phyloP scores from a whole-genome alignment of 2,888 invertebrate genomes.

The Rhingia campestris region DNA sequence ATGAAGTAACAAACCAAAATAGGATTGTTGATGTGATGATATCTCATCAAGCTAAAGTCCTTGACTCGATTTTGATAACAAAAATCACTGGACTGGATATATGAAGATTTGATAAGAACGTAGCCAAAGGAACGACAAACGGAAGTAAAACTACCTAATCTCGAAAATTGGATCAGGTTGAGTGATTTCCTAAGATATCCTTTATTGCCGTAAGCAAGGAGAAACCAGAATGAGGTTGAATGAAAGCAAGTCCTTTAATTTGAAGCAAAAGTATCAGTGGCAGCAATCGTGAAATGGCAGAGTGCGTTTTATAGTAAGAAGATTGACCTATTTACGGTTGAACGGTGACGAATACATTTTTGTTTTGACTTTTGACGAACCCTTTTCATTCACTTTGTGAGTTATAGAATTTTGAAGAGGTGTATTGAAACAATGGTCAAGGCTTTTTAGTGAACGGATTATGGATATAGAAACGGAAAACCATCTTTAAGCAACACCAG shows the following conservation, averaged over 20 bases:
- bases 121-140: not conserved
- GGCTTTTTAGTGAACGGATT: too few species aligned
- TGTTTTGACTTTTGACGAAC: too few species aligned
- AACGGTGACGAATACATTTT: too few species aligned
- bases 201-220: not conserved
- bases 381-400: too few species aligned
- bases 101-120: not conserved
- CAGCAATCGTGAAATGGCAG: too few species aligned
- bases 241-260: not conserved
- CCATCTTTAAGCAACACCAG: too few species aligned
- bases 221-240: too few species aligned
- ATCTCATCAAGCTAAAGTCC: constrained; percentile 18
- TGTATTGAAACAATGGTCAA: too few species aligned
- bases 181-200: constrained; percentile 13
- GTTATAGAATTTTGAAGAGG: too few species aligned
- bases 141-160: constrained; percentile 11
- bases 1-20: constrained; percentile 7
- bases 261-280: not conserved
- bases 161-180: constrained; percentile 27
- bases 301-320: too few species aligned
- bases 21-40: constrained; percentile 10
- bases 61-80: constrained; percentile 11
- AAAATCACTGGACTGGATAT: not conserved
- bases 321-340: too few species aligned
- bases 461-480: too few species aligned